Evolutionary conservation across 1,140 invertebrate genomes (phyloP), one percentile per base, ranked within the genome.

Genomic region (Caenorhabditis tropicalis): DNA sequence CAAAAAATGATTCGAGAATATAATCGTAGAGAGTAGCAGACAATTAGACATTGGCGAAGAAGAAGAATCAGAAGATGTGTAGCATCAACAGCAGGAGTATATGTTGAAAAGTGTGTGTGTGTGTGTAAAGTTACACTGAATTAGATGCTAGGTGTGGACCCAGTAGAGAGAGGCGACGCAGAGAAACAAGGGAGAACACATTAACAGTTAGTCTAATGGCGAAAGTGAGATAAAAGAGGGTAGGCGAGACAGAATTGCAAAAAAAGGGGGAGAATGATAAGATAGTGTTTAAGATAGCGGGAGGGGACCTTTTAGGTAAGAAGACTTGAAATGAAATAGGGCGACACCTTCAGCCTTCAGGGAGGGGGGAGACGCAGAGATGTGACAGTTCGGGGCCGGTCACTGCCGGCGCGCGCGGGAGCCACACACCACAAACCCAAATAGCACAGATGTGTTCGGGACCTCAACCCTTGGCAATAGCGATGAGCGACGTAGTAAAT

Each of bases 161-260:
- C 65, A 24, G 10, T 43, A 81, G 53, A 82, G 51, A 82, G 53
- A 82, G 24, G 36, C 53, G 51, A 82, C 3, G 24, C 27, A 82
- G 29, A 82, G 48, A 58, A n/a, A 82, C 29, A 53, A 27, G 12
- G 81, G 53, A 82, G 81, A 82, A 51, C 48, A 56, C 36, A 56
- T 56, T 56, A 82, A 56, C 48, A 82, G 81, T 56, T 82, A 82
- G 27, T 51, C 81, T 58, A 82, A 82, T 82, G 49, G 53, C 46
- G 81, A 58, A 58, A 56, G 43, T 46, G 46, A 80, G 49, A 80
- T 36, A 53, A 33, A 82, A 9, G 31, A 27, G 33, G 33, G 46
- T 12, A 2, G 24, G 6, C 16, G 29, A 33, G 60, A 31, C 29
- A 81, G 51, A 74, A 16, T 15, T 16, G 21, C 27, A 81, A 43